Base-by-base conservation (phyloP, 2,797 vertebrate genomes). In the Falco biarmicus region DNA sequence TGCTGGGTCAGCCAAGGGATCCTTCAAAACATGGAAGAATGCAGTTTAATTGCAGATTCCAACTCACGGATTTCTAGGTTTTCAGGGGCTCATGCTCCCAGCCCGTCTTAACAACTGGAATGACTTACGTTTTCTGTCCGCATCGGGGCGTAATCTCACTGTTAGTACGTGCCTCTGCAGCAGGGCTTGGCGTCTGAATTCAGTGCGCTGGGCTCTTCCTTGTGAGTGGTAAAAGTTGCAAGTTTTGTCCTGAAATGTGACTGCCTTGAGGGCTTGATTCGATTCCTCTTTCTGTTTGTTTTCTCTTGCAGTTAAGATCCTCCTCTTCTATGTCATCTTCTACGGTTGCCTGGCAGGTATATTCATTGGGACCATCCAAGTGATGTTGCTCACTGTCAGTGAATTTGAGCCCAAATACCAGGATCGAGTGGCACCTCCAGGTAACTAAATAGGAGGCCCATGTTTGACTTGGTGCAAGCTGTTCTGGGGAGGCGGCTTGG, bases 401-500 rank as follows among this genome's bases (percentile, higher is more conserved):
- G 98, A 98, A 87, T 99, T 98, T 97, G 99, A 99, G 95, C 99
- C 99, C 96, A 99, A 99, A 77, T 99, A 99, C 96, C 99, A 99
- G 98, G 99, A 99, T 98, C 98, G 99, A 90, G 99, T 99, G 68
- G 99, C 99, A 88, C 99, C 99, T n/a, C 99, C 99, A 99, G 99
- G 99, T 99, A 99, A 95, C 22, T 43, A 51, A 83, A 70, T 19
- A 70, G 69, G 69, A 87, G 57, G 47, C 80, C 53, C 0, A 0
- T 77, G 75, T 70, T 45, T 93, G 84, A 77, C 71, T 93, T 7
- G 4, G 41, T 83, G 91, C 79, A 83, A 7, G 91, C 94, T 83
- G 75, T 87, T 94, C 68, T 64, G 78, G 94, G 95, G 89, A 92
- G 94, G 95, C 13, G 75, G 78, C n/a, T 83, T 81, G 76, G 92